phyloP scores from a whole-genome alignment of 2,113 vertebrate species.

The Tyto alba region DNA sequence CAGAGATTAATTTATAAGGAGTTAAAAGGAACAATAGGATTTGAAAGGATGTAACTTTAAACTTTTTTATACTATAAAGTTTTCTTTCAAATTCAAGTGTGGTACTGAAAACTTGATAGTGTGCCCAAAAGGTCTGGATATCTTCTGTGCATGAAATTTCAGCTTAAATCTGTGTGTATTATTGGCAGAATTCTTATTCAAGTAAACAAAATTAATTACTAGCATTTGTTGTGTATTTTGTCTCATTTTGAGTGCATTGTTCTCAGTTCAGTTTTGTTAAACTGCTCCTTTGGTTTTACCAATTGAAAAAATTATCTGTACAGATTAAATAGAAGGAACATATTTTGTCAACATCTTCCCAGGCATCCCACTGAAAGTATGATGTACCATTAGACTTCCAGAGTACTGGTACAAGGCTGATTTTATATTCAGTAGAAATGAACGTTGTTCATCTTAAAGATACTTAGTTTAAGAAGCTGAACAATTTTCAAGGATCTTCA shows the following conservation, averaged over 20 bases:
- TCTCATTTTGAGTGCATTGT: not conserved
- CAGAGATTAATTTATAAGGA: not conserved
- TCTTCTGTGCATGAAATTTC: not conserved
- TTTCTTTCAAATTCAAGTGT: not conserved
- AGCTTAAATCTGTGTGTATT: not conserved
- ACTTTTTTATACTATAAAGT: not conserved
- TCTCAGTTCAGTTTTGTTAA: not conserved
- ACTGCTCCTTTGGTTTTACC: not conserved
- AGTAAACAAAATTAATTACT: not conserved
- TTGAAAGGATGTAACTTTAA: not conserved
- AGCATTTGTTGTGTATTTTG: not conserved
- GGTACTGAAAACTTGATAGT: not conserved
- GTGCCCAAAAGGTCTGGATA: not conserved
- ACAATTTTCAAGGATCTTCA: not conserved
- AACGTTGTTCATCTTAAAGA: not conserved
- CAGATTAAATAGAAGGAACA: not conserved
- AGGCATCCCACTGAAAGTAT: not conserved
- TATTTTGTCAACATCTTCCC: not conserved
- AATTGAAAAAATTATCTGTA: not conserved
- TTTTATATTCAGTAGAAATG: not conserved
- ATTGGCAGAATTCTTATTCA: not conserved
- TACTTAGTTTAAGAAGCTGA: not conserved
- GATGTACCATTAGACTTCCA: not conserved
- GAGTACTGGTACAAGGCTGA: not conserved
- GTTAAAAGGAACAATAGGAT: not conserved